Conservation (phyloP, 1,140 invertebrate species). For the Melitaea cinxia region DNA sequence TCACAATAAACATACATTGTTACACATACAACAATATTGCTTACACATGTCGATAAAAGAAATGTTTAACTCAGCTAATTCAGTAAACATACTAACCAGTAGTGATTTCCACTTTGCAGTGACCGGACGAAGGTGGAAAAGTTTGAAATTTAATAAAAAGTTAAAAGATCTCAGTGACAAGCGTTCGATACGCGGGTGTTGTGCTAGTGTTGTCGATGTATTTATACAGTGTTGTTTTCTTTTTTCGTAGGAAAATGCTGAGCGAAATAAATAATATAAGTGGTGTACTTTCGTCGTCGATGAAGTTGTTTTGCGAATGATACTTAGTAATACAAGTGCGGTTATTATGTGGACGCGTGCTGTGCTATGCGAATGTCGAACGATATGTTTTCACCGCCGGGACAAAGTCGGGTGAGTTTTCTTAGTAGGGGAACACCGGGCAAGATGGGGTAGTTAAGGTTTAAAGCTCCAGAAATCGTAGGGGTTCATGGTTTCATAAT, state of each 20-base stretch:
- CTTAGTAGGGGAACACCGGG: no score
- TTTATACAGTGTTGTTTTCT: conserved; percentile 73
- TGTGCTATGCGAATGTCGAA: conserved; percentile 62
- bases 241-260: conserved; percentile 81
- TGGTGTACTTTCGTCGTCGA: conserved; percentile 78
- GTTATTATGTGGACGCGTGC: conserved; percentile 73
- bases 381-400: conserved; percentile 37
- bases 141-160: conserved; percentile 66
- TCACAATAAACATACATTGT: conserved; percentile 49
- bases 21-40: conserved; percentile 56
- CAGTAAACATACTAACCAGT: conserved; percentile 67
- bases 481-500: no score
- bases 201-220: conserved; percentile 65
- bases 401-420: conserved; percentile 52
- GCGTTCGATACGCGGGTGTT: conserved; percentile 46
- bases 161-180: conserved; percentile 47
- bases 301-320: conserved; percentile 81
- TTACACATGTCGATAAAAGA: conserved; percentile 62
- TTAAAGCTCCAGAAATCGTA: no score
- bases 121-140: conserved; percentile 78
- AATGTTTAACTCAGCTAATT: conserved; percentile 55
- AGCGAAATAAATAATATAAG: conserved; percentile 81
- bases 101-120: conserved; percentile 80
- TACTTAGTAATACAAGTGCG: conserved; percentile 76
- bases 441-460: no score